A percentile compares a stretch with the other conserved stretches of the same genome.
phyloP scores from a whole-genome alignment of 1,140 invertebrate genomes.

The Drosophila ananassae region DNA sequence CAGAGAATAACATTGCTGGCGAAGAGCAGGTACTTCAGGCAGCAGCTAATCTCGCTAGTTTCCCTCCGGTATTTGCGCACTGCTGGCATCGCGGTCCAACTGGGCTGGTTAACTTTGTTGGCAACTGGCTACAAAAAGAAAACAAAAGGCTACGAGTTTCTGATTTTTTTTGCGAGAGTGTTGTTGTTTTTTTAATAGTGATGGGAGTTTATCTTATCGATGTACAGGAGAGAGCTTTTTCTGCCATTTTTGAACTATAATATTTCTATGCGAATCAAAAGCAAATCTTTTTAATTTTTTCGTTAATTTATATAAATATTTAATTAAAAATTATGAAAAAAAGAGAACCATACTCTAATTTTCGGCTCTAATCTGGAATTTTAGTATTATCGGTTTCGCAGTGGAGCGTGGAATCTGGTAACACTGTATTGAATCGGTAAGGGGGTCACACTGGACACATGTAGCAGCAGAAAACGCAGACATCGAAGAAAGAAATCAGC shows the following conservation, averaged over 20 bases:
- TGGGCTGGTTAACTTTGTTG: constrained; percentile 29
- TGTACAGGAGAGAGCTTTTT: background rate
- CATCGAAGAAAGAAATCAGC: constrained; percentile 57
- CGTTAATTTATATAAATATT: too few species aligned
- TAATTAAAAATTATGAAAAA: too few species aligned
- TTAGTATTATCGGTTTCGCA: background rate
- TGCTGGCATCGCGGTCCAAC: constrained; percentile 64
- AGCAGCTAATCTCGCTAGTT: constrained; percentile 97
- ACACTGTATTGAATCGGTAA: background rate
- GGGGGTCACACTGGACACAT: constrained; percentile 29
- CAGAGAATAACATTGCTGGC: constrained; percentile 98
- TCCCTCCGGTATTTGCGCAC: constrained; percentile 91
- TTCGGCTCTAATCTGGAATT: background rate
- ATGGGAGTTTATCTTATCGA: background rate
- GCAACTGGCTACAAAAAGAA: constrained; percentile 28
- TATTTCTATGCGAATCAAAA: too few species aligned
- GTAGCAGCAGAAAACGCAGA: constrained; percentile 57
- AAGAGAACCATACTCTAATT: too few species aligned
- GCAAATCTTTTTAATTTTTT: too few species aligned
- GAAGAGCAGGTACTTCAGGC: constrained; percentile 98
- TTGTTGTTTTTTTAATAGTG: background rate
- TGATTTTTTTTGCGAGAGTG: background rate
- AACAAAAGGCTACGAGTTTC: constrained; percentile 33
- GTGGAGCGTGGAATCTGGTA: too few species aligned
- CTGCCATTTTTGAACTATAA: too few species aligned